Evolutionary conservation across 2,888 invertebrate species (phyloP).

Genomic region (Tridacna gigas): DNA sequence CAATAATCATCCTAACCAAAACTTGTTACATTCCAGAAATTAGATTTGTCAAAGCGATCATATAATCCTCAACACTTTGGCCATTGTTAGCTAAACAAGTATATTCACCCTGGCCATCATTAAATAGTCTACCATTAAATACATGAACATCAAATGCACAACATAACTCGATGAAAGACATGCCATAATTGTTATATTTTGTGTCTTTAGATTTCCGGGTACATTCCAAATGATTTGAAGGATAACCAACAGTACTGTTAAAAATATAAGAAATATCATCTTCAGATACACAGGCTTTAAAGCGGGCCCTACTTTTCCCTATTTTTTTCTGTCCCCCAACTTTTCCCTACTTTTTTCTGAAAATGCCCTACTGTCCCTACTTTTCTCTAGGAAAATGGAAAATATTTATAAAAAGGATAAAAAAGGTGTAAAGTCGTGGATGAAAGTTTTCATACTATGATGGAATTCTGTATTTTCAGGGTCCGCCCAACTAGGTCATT

Average conservation of each 20-base stretch:
- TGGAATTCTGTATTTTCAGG: too few relatives aligned
- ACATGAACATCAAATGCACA: slow-evolving; percentile 27
- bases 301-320: too few relatives aligned
- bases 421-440: too few relatives aligned
- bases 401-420: too few relatives aligned
- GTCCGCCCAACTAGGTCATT: too few relatives aligned
- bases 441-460: too few relatives aligned
- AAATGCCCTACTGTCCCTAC: too few relatives aligned
- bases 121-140: slow-evolving; percentile 27
- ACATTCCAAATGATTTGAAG: slow-evolving; percentile 19
- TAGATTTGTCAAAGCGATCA: slow-evolving; percentile 17
- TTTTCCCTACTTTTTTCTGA: too few relatives aligned
- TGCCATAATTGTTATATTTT: slow-evolving; percentile 22
- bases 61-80: slow-evolving; percentile 34
- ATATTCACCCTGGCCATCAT: slow-evolving; percentile 21
- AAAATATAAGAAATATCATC: slow-evolving; percentile 30
- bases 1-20: background rate
- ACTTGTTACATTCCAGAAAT: background rate
- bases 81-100: slow-evolving; percentile 38
- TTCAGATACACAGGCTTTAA: too few relatives aligned
- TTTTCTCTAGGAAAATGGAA: too few relatives aligned
- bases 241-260: background rate
- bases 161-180: slow-evolving; percentile 28
- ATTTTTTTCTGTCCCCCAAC: too few relatives aligned
- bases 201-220: slow-evolving; percentile 15